Evolutionary conservation across 2,888 invertebrate genomes (phyloP).

Genomic region (Drosophila mettleri): DNA sequence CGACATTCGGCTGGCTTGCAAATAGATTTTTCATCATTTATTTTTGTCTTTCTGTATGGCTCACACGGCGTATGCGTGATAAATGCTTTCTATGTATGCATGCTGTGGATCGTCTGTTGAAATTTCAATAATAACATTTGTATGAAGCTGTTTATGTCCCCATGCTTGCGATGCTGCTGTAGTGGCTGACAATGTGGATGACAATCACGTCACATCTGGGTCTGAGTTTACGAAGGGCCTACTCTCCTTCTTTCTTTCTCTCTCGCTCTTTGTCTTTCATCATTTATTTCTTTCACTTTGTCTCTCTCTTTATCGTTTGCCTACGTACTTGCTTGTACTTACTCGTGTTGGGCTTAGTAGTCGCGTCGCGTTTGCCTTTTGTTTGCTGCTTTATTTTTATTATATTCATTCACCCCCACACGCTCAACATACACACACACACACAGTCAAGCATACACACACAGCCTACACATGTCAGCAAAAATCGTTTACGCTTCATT

Average conservation of each 20-base stretch:
- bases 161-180: slow-evolving; percentile 16
- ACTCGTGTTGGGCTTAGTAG: slow-evolving; percentile 55
- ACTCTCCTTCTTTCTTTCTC: slow-evolving; percentile 1
- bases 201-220: slow-evolving; percentile 73
- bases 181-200: slow-evolving; percentile 67
- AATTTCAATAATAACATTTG: slow-evolving; percentile 80
- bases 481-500: slow-evolving; percentile 78
- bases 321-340: slow-evolving; percentile 50
- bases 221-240: slow-evolving; percentile 17
- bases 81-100: slow-evolving; percentile 42
- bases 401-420: slow-evolving; percentile 38
- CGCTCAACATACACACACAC: not conserved
- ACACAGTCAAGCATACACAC: not conserved
- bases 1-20: slow-evolving; percentile 44
- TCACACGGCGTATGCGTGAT: slow-evolving; percentile 62
- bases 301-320: not conserved
- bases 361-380: slow-evolving; percentile 71
- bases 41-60: slow-evolving; percentile 40
- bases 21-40: slow-evolving; percentile 74
- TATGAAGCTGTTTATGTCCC: slow-evolving; percentile 76
- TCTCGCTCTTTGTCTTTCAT: slow-evolving; percentile 7
- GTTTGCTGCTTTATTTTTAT: slow-evolving; percentile 67
- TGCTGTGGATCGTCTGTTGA: slow-evolving; percentile 46
- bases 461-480: slow-evolving; percentile 63
- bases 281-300: slow-evolving; percentile 3